A percentile compares a stretch with the other conserved stretches of the same genome.
phyloP scores from a whole-genome alignment of 1,140 invertebrate genomes.

The Leucophenga varia region DNA sequence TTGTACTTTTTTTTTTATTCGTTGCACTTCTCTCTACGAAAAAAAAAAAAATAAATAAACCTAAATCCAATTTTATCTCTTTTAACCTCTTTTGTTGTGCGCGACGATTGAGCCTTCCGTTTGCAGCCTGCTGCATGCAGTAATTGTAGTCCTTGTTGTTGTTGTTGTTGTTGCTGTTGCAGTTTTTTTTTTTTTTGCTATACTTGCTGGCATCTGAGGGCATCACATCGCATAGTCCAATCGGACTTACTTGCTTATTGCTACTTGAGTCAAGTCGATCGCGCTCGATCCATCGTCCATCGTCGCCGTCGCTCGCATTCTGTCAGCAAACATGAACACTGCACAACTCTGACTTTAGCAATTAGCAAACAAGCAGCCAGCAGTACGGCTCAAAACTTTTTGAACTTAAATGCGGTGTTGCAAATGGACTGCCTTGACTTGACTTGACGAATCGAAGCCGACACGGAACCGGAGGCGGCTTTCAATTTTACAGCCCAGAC shows the following conservation, averaged over 20 bases:
- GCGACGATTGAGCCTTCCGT: too few relatives aligned
- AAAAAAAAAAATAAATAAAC: background rate
- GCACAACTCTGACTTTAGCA: constrained; percentile 28
- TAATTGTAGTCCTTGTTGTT: constrained; percentile 21
- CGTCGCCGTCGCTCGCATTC: constrained; percentile 16
- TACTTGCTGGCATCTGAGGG: too few relatives aligned
- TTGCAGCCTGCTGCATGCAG: constrained; percentile 1
- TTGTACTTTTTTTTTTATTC: constrained; percentile 15
- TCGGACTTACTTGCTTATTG: constrained; percentile 7
- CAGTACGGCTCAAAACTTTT: constrained; percentile 48
- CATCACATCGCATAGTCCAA: constrained; percentile 10
- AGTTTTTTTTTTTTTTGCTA: too few relatives aligned
- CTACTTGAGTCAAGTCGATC: too few relatives aligned
- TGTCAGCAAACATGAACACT: constrained; percentile 13
- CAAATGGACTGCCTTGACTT: too few relatives aligned
- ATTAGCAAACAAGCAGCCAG: constrained; percentile 22
- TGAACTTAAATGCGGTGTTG: constrained; percentile 45
- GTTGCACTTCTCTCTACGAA: background rate
- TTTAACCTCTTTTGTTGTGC: too few relatives aligned
- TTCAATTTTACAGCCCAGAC: too few relatives aligned
- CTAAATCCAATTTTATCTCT: too few relatives aligned
- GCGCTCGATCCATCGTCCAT: too few relatives aligned
- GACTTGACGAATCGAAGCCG: too few relatives aligned
- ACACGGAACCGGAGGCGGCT: constrained; percentile 52
- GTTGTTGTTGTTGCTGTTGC: constrained; percentile 8